These are phyloP conservation scores for Phragmatobia fuliginosa DNA, from an alignment of 2,888 invertebrate species.

Conservation along the genomic window DNA sequence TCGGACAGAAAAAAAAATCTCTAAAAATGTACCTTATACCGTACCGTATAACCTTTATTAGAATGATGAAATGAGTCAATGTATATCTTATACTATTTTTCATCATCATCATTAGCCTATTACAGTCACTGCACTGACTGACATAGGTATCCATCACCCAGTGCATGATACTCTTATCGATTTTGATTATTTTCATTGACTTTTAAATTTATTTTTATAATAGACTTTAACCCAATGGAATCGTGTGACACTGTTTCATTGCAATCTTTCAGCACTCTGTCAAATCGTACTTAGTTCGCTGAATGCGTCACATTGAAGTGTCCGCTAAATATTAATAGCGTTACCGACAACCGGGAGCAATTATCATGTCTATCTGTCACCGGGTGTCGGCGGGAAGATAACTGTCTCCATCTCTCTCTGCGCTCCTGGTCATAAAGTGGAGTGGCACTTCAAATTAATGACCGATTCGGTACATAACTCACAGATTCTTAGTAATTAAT, in stretches of 20 bases:
- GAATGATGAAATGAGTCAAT: too few relatives aligned
- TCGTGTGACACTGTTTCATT: background rate
- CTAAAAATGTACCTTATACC: too few relatives aligned
- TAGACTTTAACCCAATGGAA: background rate
- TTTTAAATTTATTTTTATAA: too few relatives aligned
- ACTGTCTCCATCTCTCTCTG: slow-evolving; percentile 38
- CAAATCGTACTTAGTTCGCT: slow-evolving; percentile 24
- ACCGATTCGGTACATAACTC: slow-evolving; percentile 42
- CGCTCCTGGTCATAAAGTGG: slow-evolving; percentile 47
- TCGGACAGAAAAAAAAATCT: too few relatives aligned
- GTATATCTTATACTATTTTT: too few relatives aligned
- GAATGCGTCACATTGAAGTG: slow-evolving; percentile 42
- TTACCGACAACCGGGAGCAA: slow-evolving; percentile 48
- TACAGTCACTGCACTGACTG: too few relatives aligned
- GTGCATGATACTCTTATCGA: too few relatives aligned
- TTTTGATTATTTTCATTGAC: too few relatives aligned
- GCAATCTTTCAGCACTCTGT: slow-evolving; percentile 27
- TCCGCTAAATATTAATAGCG: slow-evolving; percentile 55
- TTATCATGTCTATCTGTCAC: slow-evolving; percentile 58
- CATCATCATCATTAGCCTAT: too few relatives aligned
- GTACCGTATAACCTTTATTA: too few relatives aligned
- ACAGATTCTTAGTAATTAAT: slow-evolving; percentile 42
- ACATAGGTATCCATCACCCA: too few relatives aligned
- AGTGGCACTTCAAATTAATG: slow-evolving; percentile 46
- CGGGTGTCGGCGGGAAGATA: slow-evolving; percentile 44